Evolutionary conservation across 1,140 invertebrate genomes (phyloP).

Genomic region (Drosophila oshimai): DNA sequence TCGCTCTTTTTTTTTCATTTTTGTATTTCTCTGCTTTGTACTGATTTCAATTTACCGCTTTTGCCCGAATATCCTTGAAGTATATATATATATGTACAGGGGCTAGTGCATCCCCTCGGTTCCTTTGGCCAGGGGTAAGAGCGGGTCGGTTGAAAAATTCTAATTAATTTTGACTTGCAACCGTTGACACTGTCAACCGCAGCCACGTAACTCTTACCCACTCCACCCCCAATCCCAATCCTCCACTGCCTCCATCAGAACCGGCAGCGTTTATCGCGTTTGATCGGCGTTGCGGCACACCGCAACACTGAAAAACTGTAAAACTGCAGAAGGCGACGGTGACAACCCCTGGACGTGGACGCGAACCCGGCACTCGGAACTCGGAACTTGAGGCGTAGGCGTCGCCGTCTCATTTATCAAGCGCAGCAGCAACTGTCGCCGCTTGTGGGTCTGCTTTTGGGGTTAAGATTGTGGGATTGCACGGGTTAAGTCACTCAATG

Average conservation of each 20-base stretch:
- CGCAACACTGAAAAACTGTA: too few species aligned
- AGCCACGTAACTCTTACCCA: constrained; percentile 48
- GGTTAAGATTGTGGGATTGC: constrained; percentile 18
- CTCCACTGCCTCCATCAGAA: too few species aligned
- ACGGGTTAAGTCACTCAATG: not conserved
- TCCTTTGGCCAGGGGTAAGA: not conserved
- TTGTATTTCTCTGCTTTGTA: constrained; percentile 52
- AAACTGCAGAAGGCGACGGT: constrained; percentile 49
- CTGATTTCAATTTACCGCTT: constrained; percentile 72
- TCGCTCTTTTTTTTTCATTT: constrained; percentile 53
- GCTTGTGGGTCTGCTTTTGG: constrained; percentile 1
- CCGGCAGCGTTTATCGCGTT: constrained; percentile 72
- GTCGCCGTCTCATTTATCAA: constrained; percentile 74
- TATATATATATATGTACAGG: not conserved
- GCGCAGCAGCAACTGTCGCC: constrained; percentile 39
- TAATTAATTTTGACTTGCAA: constrained; percentile 81
- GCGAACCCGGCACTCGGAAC: not conserved
- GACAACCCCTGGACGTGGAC: constrained; percentile 65
- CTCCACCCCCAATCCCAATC: too few species aligned
- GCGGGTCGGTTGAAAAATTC: constrained; percentile 63
- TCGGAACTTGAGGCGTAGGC: constrained; percentile 50
- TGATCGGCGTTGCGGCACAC: constrained; percentile 73
- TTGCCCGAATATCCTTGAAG: constrained; percentile 7
- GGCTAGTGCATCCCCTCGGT: constrained; percentile 5
- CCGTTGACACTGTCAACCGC: constrained; percentile 75